Percentiles rank a stretch among this genome's conserved stretches.
Conservation (phyloP, 1,140 invertebrate genomes). For the Leguminivora glycinivorella region DNA sequence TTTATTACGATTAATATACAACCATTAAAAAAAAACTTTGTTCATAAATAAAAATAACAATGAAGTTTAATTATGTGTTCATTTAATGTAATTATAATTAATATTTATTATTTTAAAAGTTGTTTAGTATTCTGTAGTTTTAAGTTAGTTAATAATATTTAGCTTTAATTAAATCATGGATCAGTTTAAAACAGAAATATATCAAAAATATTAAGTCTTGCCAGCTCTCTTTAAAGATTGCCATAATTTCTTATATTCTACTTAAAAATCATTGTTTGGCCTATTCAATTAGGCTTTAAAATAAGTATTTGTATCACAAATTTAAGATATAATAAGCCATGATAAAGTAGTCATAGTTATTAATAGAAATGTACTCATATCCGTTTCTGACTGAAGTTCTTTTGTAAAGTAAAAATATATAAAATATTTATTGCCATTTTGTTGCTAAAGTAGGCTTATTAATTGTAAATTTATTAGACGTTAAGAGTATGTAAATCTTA, state of each 20-base stretch:
- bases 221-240: conserved; percentile 27
- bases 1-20: not conserved
- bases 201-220: conserved; percentile 21
- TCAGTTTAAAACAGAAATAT: conserved; percentile 4
- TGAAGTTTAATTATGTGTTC: conserved; percentile 47
- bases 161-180: conserved; percentile 4
- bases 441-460: conserved; percentile 52
- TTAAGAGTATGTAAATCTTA: conserved; percentile 38
- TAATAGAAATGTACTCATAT: conserved; percentile 25
- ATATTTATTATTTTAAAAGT: conserved; percentile 51
- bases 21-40: not conserved
- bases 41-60: conserved; percentile 30
- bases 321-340: conserved; percentile 20
- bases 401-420: conserved; percentile 49
- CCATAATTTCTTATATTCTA: conserved; percentile 22
- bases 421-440: conserved; percentile 57
- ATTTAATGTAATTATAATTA: conserved; percentile 49
- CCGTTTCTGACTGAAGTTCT: conserved; percentile 29
- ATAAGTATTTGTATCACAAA: conserved; percentile 17
- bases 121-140: conserved; percentile 38
- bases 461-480: conserved; percentile 54
- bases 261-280: conserved; percentile 20
- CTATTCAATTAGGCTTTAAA: not conserved
- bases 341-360: conserved; percentile 19
- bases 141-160: conserved; percentile 33